Percentiles rank a stretch among this genome's conserved stretches.
phyloP scores from a whole-genome alignment of 1,140 invertebrate species.

The Hycleus cichorii region DNA sequence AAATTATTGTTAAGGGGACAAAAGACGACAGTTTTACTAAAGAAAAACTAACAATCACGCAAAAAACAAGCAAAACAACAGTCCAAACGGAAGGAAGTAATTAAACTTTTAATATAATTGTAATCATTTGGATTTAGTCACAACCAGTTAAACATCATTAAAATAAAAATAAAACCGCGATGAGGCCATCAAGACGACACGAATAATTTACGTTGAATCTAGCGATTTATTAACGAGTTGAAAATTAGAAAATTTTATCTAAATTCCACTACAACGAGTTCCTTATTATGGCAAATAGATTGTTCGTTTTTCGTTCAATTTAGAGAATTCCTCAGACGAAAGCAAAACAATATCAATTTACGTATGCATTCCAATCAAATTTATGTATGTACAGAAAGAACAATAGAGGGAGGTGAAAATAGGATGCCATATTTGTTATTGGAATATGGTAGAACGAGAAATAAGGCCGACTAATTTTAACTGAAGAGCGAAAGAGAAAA shows the following conservation, averaged over 20 bases:
- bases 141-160: conserved; percentile 18
- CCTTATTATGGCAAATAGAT: too few relatives aligned
- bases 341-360: conserved; percentile 17
- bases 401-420: conserved; percentile 4
- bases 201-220: conserved; percentile 8
- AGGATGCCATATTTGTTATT: conserved; percentile 1
- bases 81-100: conserved; percentile 13
- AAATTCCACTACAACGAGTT: too few relatives aligned
- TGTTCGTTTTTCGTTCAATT: conserved; percentile 8
- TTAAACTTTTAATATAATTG: conserved; percentile 16
- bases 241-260: too few relatives aligned
- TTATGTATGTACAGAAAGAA: neutral
- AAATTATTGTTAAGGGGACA: conserved; percentile 9
- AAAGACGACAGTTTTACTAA: neutral
- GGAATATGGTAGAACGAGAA: conserved; percentile 14
- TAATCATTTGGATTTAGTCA: conserved; percentile 13
- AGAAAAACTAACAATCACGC: neutral
- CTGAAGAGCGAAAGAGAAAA: conserved; percentile 21
- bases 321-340: conserved; percentile 4
- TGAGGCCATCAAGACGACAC: neutral
- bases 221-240: too few relatives aligned
- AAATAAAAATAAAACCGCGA: conserved; percentile 1
- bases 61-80: neutral
- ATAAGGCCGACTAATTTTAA: conserved; percentile 30
- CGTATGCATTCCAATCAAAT: conserved; percentile 15